phyloP scores from a whole-genome alignment of 2,888 invertebrate species.

The Cyclophora punctaria region DNA sequence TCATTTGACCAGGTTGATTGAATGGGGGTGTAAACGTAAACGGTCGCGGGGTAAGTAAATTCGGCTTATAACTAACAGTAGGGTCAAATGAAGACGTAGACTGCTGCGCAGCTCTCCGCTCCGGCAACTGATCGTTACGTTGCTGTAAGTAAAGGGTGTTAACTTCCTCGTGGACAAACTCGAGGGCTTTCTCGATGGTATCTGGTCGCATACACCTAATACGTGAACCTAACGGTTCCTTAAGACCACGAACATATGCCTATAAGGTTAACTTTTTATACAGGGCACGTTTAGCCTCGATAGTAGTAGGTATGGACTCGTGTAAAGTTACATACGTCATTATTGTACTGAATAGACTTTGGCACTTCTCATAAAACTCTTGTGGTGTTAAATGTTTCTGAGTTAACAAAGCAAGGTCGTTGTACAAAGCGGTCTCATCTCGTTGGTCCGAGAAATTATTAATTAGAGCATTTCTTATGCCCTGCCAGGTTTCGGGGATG shows the following conservation, averaged over 20 bases:
- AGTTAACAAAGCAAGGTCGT: slow-evolving; percentile 12
- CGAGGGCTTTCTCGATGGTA: neutral
- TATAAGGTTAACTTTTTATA: slow-evolving; percentile 15
- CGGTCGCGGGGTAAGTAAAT: neutral
- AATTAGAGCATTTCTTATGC: slow-evolving; percentile 15
- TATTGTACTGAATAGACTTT: slow-evolving; percentile 5
- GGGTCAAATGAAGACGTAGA: neutral
- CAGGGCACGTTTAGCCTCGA: slow-evolving; percentile 8
- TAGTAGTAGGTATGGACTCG: slow-evolving; percentile 6
- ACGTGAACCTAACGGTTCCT: slow-evolving; percentile 13
- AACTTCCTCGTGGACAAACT: neutral
- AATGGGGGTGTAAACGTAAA: neutral
- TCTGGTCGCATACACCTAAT: slow-evolving; percentile 14
- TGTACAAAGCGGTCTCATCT: slow-evolving; percentile 9
- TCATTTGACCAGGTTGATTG: neutral
- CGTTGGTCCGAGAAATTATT: slow-evolving; percentile 23
- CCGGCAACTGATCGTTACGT: neutral
- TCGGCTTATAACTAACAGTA: neutral
- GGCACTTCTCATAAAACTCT: slow-evolving; percentile 10
- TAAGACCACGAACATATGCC: slow-evolving; percentile 11
- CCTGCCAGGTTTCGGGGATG: slow-evolving; percentile 16
- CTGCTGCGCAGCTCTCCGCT: neutral
- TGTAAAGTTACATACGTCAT: slow-evolving; percentile 13
- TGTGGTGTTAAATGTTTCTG: slow-evolving; percentile 7
- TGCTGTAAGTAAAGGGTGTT: neutral